Base-by-base conservation (phyloP, 2,888 invertebrate species). In the Macrosiphum euphorbiae region DNA sequence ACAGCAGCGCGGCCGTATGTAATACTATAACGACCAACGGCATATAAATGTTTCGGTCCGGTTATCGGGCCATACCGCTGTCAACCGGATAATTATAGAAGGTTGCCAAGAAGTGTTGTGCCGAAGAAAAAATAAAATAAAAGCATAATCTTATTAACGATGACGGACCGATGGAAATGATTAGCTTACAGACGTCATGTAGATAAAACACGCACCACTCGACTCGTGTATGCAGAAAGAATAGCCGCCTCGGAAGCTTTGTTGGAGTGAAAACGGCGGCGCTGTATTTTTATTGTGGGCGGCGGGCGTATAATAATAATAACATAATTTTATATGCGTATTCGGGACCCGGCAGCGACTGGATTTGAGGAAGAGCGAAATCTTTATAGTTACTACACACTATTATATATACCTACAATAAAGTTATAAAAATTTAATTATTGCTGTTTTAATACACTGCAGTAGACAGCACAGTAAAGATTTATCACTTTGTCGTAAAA, bases 31-130 rank as follows among this genome's bases (percentile, higher is more conserved):
- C 90, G 61, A 90, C 50, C 93, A 47, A 86, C 90, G 50, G 90
- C 61, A 28, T 85, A 78, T 78, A 88, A 78, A 92, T 85, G 93
- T 93, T 85, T 93, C 93, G 93, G 89, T 90, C 85, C 89, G 90
- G 90, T 94, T 86, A 90, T 86, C 90, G 86, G 50, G 90, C 84
- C 61, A 85, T 50, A n/a, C 85, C 47, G 55, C 85, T 90, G 93
- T 94, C 93, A 90, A 94, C 93, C 93, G 85, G 90, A 94, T 94
- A 94, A 94, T 94, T 94, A 90, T 94, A 90, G 93, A 84, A 24
- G 47, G 84, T 84, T 94, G 93, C 93, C 93, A 89, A 90, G 84
- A 89, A 90, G 84, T 86, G 86, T 41, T 35, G 61, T n/a, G 67
- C 55, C 85, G 84, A 89, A 58, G 78, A 44, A 52, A 26, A 58